A percentile compares a stretch with the other conserved stretches of the same genome.
phyloP scores from a whole-genome alignment of 2,888 invertebrate species.

The Parthenolecanium corni region DNA sequence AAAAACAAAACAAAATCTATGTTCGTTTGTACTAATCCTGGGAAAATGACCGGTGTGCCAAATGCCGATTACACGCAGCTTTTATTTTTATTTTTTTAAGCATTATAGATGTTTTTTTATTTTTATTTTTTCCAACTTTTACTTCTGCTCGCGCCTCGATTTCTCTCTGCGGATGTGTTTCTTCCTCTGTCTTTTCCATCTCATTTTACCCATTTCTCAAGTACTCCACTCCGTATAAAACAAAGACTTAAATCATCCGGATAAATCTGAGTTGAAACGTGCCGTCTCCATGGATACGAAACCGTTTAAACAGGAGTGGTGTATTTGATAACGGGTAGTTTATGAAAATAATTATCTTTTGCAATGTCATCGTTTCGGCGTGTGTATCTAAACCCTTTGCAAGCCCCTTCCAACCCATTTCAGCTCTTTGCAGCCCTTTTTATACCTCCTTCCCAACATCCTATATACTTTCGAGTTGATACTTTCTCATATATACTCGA shows the following conservation, averaged over 20 bases:
- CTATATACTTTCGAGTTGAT: conserved; percentile 20
- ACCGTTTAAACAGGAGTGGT: conserved; percentile 25
- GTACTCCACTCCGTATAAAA: not conserved
- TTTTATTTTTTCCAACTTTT: not conserved
- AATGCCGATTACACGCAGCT: conserved; percentile 5
- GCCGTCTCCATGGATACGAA: conserved; percentile 21
- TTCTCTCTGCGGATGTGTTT: not conserved
- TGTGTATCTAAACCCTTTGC: no score
- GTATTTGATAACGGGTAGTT: conserved; percentile 29
- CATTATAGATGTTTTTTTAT: not conserved
- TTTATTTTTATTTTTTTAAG: no score
- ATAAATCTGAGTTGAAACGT: conserved; percentile 27
- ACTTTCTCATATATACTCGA: not conserved
- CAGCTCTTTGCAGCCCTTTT: no score
- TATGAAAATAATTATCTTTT: conserved; percentile 29
- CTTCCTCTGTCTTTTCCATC: not conserved
- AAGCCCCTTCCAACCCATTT: no score
- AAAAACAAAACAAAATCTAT: no score
- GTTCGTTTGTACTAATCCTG: conserved; percentile 10
- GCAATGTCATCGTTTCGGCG: conserved; percentile 22
- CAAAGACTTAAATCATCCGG: conserved; percentile 25
- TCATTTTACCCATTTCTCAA: not conserved
- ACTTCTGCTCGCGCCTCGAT: not conserved
- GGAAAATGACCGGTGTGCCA: conserved; percentile 26
- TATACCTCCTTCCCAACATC: no score